Evolutionary conservation across 2,888 invertebrate species (phyloP), one percentile per base, ranked within the genome.

Genomic region (Caenorhabditis imperialis): DNA sequence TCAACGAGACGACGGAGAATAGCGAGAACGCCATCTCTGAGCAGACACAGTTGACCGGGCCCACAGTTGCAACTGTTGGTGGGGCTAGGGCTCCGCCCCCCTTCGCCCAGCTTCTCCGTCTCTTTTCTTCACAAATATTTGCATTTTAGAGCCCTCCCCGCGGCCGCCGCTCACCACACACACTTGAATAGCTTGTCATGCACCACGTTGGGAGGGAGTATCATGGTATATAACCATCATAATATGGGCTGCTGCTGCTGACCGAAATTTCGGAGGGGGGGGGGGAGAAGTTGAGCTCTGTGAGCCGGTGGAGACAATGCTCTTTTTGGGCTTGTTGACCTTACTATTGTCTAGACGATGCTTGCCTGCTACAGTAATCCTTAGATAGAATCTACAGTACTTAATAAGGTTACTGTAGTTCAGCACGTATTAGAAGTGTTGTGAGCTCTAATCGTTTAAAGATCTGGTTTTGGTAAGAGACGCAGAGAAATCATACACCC

Each of bases 1-100:
- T 69, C 22, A 84, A 67, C 10, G 82, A 77, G 37, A 82, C 69
- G 50, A 79, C 82, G 58, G 81, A 77, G 72, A 77, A 74, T 45
- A 79, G 58, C 53, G 80, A 76, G 45, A 78, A 70, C 73, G 75
- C 75, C 80, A 74, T 76, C 30, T 48, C 44, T 60, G n/a, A n/a
- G n/a, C n/a, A n/a, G n/a, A n/a, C n/a, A n/a, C 33, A 30, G 45
- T 42, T 54, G 55, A 65, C 55, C 55, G 65, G 20, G 30, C 30
- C 16, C 65, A 65, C 55, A 65, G 65, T 65, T 55, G 55, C 65
- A 65, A 65, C 50, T 42, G 25, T 47, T n/a, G n/a, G n/a, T n/a
- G n/a, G n/a, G 22, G 20, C 35, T 35, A 1, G 18, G 44, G 55
- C 55, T 38, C 63, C 63, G 63, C 63, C 63, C 63, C 53, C 54